phyloP scores from a whole-genome alignment of 2,113 vertebrate genomes.

The Orycteropus afer region DNA sequence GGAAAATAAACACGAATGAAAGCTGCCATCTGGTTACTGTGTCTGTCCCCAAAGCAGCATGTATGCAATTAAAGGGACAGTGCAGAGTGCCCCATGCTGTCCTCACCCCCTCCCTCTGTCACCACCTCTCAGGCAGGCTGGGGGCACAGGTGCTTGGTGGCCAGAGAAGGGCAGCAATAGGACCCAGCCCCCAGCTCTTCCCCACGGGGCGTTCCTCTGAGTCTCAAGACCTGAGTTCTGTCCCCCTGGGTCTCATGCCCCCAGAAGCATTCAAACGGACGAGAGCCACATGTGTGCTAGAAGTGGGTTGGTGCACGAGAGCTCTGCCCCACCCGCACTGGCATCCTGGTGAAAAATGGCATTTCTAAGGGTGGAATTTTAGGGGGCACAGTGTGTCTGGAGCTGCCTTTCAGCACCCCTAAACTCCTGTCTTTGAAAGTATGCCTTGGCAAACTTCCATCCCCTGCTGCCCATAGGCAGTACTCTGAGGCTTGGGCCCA shows the following conservation, averaged over 20 bases:
- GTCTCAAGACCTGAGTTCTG: neutral
- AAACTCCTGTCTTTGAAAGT: neutral
- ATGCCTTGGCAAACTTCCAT: neutral
- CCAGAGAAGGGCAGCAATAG: neutral
- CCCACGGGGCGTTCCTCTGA: neutral
- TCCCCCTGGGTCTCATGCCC: too few relatives aligned
- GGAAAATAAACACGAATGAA: slow-evolving; percentile 82
- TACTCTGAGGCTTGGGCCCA: neutral
- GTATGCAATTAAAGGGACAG: slow-evolving; percentile 79
- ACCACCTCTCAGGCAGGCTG: fast-evolving
- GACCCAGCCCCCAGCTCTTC: neutral
- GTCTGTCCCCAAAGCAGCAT: slow-evolving; percentile 76
- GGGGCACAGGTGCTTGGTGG: neutral
- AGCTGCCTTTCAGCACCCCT: neutral
- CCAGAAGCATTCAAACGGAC: neutral
- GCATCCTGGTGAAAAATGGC: neutral
- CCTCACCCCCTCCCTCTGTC: slow-evolving; percentile 66
- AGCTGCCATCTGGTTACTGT: slow-evolving; percentile 60
- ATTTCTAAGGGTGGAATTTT: neutral
- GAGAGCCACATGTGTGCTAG: neutral
- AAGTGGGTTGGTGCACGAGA: neutral
- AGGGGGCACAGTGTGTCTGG: neutral
- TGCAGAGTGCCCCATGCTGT: slow-evolving; percentile 6
- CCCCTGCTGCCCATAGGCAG: neutral
- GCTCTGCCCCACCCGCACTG: fast-evolving